Percentiles rank a stretch among this genome's conserved stretches.
phyloP scores from a whole-genome alignment of 2,888 invertebrate species.

The Sinopyrophorus schimmeli region DNA sequence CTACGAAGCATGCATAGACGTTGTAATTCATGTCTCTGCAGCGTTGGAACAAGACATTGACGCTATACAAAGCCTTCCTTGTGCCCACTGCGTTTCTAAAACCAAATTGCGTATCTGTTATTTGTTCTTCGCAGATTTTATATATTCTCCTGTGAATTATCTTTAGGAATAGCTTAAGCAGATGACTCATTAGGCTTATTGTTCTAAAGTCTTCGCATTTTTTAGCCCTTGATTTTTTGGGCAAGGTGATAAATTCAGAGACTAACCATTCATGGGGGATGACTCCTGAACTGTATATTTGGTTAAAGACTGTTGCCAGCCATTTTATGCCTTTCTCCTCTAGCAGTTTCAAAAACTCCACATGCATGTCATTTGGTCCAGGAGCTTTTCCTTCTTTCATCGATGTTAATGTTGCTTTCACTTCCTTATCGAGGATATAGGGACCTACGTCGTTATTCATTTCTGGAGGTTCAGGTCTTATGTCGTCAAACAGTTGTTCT shows the following conservation, averaged over 20 bases:
- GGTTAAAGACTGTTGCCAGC: neutral
- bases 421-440: neutral
- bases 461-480: neutral
- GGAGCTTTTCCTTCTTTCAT: neutral
- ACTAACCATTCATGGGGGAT: neutral
- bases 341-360: neutral
- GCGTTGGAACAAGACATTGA: constrained; percentile 17
- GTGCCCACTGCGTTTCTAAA: constrained; percentile 20
- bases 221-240: neutral
- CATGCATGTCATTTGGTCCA: neutral
- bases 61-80: constrained; percentile 16
- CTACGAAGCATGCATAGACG: constrained; percentile 16
- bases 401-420: neutral
- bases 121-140: constrained; percentile 1
- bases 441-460: neutral
- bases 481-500: neutral
- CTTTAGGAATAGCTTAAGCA: constrained; percentile 4
- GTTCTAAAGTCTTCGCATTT: neutral
- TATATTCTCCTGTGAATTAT: constrained; percentile 1
- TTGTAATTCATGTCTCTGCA: constrained; percentile 14
- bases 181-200: constrained; percentile 1
- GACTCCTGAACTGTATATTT: neutral
- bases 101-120: constrained; percentile 3
- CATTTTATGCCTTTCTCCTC: neutral
- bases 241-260: constrained; percentile 1